phyloP scores from a whole-genome alignment of 2,888 invertebrate genomes.

The Mantis religiosa region DNA sequence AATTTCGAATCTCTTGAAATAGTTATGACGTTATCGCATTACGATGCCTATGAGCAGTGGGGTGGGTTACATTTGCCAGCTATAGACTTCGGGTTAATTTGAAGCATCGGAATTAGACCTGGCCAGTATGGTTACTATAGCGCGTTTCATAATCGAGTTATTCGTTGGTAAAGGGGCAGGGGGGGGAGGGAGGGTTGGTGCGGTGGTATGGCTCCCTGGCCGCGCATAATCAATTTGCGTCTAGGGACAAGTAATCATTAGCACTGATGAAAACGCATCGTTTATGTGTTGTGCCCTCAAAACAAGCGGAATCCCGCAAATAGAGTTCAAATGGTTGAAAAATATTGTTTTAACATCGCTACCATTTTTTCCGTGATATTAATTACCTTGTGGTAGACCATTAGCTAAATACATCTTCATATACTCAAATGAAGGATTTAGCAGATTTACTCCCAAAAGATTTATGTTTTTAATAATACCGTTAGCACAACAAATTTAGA shows the following conservation, averaged over 20 bases:
- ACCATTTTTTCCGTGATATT: neutral
- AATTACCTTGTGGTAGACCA: neutral
- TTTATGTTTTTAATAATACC: neutral
- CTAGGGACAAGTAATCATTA: neutral
- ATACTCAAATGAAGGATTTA: neutral
- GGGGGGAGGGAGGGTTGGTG: no score
- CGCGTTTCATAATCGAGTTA: neutral
- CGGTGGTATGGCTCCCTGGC: neutral
- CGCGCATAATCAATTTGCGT: neutral
- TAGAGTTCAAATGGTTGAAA: neutral
- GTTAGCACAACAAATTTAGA: neutral
- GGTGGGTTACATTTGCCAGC: neutral
- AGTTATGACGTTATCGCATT: constrained; percentile 10
- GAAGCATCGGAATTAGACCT: constrained; percentile 3
- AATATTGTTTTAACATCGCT: neutral
- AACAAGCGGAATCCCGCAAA: neutral
- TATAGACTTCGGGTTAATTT: constrained; percentile 9
- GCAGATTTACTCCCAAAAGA: neutral
- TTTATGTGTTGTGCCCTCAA: neutral
- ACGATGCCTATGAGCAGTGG: neutral
- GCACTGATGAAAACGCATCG: neutral
- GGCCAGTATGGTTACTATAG: neutral
- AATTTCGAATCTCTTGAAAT: constrained; percentile 15
- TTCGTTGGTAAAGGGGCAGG: neutral
- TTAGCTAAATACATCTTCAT: neutral